Percentiles rank a stretch among this genome's conserved stretches.
phyloP scores from a whole-genome alignment of 2,888 invertebrate genomes.

The Scaptomyza polygonia region DNA sequence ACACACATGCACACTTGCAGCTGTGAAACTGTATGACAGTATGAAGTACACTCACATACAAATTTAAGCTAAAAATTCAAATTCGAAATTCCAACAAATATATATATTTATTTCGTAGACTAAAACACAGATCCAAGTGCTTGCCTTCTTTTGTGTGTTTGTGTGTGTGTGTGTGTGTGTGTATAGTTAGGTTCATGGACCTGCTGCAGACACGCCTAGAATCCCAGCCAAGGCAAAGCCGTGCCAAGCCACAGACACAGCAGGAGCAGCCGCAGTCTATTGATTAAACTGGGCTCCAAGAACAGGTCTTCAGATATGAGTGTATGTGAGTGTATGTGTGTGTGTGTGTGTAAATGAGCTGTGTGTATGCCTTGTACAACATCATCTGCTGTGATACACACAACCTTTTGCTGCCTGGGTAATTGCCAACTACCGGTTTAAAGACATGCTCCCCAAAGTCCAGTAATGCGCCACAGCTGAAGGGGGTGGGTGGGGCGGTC shows the following conservation, averaged over 20 bases:
- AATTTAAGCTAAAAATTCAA: conserved; percentile 69
- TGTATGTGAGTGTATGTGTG: conserved; percentile 12
- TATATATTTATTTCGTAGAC: conserved; percentile 48
- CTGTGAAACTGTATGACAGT: not conserved
- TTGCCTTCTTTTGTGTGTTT: not conserved
- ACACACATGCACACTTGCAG: conserved; percentile 21
- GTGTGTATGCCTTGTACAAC: conserved; percentile 42
- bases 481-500: no score
- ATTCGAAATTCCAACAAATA: conserved; percentile 69
- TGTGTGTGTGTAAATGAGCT: conserved; percentile 13
- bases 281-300: conserved; percentile 76
- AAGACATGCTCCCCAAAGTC: conserved; percentile 59
- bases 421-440: conserved; percentile 79
- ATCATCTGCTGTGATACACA: conserved; percentile 66
- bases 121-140: conserved; percentile 43
- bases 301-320: conserved; percentile 67
- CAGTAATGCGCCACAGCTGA: conserved; percentile 16
- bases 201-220: conserved; percentile 78
- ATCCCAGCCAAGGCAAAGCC: conserved; percentile 49
- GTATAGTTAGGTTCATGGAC: conserved; percentile 73
- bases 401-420: conserved; percentile 70
- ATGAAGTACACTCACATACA: conserved; percentile 33
- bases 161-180: conserved; percentile 24
- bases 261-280: conserved; percentile 67
- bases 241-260: conserved; percentile 53